Evolutionary conservation across 2,113 vertebrate genomes (phyloP).

Genomic region (Stercorarius parasiticus): DNA sequence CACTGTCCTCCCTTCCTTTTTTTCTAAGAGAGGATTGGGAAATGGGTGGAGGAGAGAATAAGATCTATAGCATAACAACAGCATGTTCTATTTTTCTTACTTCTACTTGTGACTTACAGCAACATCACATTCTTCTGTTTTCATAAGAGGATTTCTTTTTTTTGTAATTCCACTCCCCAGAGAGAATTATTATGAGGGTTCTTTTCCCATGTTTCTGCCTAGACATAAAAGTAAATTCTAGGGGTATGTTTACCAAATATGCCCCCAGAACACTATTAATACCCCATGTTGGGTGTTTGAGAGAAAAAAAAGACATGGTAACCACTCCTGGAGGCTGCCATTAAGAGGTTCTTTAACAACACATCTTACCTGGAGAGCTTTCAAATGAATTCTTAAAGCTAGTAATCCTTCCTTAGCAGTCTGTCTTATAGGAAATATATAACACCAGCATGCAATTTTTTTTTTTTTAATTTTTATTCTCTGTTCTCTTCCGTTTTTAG

Average conservation of each 20-base stretch:
- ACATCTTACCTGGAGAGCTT: background rate
- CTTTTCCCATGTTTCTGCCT: background rate
- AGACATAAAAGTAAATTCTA: background rate
- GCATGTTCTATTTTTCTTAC: background rate
- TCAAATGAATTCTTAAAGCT: background rate
- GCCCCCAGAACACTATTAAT: background rate
- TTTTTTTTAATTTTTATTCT: background rate
- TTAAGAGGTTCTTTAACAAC: background rate
- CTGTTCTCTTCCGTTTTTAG: background rate
- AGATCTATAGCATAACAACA: background rate
- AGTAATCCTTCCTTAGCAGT: background rate
- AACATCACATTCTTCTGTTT: background rate
- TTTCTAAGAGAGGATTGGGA: background rate
- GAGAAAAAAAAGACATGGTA: background rate
- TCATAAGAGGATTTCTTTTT: background rate
- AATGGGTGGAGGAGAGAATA: background rate
- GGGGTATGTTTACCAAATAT: background rate
- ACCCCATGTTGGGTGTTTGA: background rate
- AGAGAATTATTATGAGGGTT: background rate
- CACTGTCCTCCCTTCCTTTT: background rate
- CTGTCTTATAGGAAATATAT: background rate
- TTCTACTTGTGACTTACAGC: background rate
- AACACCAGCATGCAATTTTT: background rate
- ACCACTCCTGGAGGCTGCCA: background rate
- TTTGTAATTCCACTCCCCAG: background rate